These are phyloP conservation scores for Phyto melanocephala DNA, from an alignment of 2,888 invertebrate species.

Conservation along the genomic window DNA sequence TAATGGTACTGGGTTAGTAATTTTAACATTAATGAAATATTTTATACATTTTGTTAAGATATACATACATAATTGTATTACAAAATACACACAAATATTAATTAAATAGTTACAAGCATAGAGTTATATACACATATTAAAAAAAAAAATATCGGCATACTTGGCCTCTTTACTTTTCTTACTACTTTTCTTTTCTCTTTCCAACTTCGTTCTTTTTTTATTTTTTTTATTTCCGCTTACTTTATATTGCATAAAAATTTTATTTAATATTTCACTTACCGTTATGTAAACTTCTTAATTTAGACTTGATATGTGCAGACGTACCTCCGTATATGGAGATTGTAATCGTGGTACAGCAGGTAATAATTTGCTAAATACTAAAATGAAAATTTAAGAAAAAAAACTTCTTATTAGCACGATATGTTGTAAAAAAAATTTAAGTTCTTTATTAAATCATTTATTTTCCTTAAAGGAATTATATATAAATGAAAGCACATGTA, in stretches of 20 bases:
- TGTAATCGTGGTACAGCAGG: slow-evolving; percentile 99
- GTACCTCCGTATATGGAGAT: slow-evolving; percentile 94
- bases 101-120: background rate
- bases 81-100: too few relatives aligned
- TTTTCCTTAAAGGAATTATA: background rate
- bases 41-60: background rate
- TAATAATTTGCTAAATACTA: slow-evolving; percentile 81
- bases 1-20: background rate
- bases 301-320: slow-evolving; percentile 99
- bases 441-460: slow-evolving; percentile 10
- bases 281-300: slow-evolving; percentile 60
- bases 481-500: slow-evolving; percentile 41
- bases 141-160: slow-evolving; percentile 27
- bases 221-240: background rate
- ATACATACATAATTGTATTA: too few relatives aligned
- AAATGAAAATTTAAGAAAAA: slow-evolving; percentile 38
- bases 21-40: background rate
- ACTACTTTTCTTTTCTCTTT: background rate
- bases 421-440: slow-evolving; percentile 50
- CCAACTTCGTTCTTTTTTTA: background rate
- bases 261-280: slow-evolving; percentile 34
- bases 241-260: background rate
- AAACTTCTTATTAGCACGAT: slow-evolving; percentile 50
- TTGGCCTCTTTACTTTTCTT: slow-evolving; percentile 1
- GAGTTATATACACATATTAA: background rate